Evolutionary conservation across 2,888 invertebrate genomes (phyloP).

Genomic region (Scaptomyza reducta): DNA sequence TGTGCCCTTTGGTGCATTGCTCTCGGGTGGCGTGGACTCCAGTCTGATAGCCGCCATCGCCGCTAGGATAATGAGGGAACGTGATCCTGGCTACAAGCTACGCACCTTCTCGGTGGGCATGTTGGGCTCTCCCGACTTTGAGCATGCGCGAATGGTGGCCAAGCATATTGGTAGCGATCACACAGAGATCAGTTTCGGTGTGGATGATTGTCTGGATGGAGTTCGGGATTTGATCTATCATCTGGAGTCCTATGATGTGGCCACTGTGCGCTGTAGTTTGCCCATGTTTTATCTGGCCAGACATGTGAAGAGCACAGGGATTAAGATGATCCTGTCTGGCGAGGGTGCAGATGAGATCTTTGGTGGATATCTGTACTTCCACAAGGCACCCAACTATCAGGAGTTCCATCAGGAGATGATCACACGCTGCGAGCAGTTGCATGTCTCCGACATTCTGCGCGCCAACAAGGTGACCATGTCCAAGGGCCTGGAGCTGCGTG

Average conservation of each 20-base stretch:
- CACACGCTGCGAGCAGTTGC: slow-evolving; percentile 88
- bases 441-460: slow-evolving; percentile 91
- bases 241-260: slow-evolving; percentile 89
- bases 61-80: slow-evolving; percentile 71
- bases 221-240: slow-evolving; percentile 93
- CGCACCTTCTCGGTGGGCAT: slow-evolving; percentile 96
- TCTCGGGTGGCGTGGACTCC: slow-evolving; percentile 82
- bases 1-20: slow-evolving; percentile 76
- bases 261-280: slow-evolving; percentile 80
- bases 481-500: slow-evolving; percentile 91
- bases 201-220: slow-evolving; percentile 88
- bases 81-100: slow-evolving; percentile 59
- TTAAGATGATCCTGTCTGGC: slow-evolving; percentile 94
- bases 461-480: slow-evolving; percentile 91
- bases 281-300: slow-evolving; percentile 92
- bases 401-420: slow-evolving; percentile 90
- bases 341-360: slow-evolving; percentile 97
- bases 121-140: slow-evolving; percentile 93
- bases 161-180: slow-evolving; percentile 93
- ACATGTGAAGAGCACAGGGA: slow-evolving; percentile 92
- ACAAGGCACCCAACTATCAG: slow-evolving; percentile 90
- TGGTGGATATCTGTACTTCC: slow-evolving; percentile 97
- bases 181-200: slow-evolving; percentile 93
- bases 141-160: slow-evolving; percentile 93
- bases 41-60: slow-evolving; percentile 81